Evolutionary conservation across 2,113 vertebrate species (phyloP).

Genomic region (Manacus vitellinus): DNA sequence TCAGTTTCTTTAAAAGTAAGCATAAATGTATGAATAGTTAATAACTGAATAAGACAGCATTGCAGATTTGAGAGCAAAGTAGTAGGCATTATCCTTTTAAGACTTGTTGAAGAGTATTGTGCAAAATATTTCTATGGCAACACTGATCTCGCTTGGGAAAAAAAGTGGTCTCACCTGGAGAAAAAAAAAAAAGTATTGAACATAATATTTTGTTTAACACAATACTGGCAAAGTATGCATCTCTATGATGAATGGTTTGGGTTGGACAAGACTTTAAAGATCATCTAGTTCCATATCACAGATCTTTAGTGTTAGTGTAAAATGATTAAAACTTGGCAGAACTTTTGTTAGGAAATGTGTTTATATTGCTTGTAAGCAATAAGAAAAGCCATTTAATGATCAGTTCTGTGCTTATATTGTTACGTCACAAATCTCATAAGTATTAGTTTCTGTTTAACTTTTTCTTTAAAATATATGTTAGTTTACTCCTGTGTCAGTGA

Average conservation of each 20-base stretch:
- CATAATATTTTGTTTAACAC: neutral
- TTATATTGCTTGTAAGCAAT: neutral
- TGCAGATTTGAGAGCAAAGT: neutral
- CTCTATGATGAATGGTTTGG: neutral
- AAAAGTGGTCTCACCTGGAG: neutral
- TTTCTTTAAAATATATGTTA: neutral
- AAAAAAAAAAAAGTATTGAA: neutral
- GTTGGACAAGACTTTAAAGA: neutral
- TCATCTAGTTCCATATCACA: neutral
- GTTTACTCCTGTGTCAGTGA: neutral
- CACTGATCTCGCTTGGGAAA: neutral
- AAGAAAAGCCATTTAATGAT: neutral
- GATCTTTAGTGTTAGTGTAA: neutral
- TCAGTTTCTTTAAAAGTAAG: constrained; percentile 40
- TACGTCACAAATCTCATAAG: neutral
- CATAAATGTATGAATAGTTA: constrained; percentile 19
- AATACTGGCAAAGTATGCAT: neutral
- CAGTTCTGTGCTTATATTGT: neutral
- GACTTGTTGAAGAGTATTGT: neutral
- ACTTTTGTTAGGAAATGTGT: neutral
- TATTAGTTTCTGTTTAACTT: neutral
- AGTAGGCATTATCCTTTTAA: neutral
- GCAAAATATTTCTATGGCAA: neutral
- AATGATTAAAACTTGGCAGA: neutral
- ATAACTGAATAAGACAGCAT: neutral